Base-by-base conservation (phyloP, 2,888 invertebrate species). In the Chirona hameri region DNA sequence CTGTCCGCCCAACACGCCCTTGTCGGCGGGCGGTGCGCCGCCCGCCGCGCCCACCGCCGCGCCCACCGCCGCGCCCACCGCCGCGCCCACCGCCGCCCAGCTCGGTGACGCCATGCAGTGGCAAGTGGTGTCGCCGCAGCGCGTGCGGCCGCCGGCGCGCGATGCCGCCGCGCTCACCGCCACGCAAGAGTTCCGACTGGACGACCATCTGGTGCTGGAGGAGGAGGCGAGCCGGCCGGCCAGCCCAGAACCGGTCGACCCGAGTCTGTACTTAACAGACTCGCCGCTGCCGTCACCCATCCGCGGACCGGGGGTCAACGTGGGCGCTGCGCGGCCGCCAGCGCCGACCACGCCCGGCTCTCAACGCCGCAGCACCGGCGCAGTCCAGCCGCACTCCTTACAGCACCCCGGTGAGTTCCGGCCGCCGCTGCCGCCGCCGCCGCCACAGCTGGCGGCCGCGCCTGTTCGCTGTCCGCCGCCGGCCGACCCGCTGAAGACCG, bases 1-100 rank as follows among this genome's bases (percentile, higher is more conserved):
- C 24, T 76, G 76, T 10, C 76, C 76, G 46, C 76, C 76, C 76
- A 76, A 76, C 76, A 76, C 76, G 76, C 76, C 76, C 5, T 39
- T 4, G 10, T 46, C 76, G 27, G 46, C 76, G 21, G 24, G 39
- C 76, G n/a, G n/a, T n/a, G n/a, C n/a, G n/a, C 39, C 12, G 18
- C 15, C 21, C 76, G 76, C 10, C 10, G 2, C 24, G 46, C 39
- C 72, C n/a, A n/a, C n/a, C 14, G 46, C 76, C 21, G 46, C 72
- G 14, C 31, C 18, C 29, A 29, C 72, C 29, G 24, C 10, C 10
- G 2, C 24, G 46, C 39, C 72, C 14, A 24, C 76, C 14, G 46
- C 76, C 21, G 46, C 72, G 14, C 31, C 18, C 29, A 29, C 72
- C 29, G 72, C 72, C 31, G 29, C 72, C 18, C 31, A 72, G 31